Conservation (phyloP, 2,888 invertebrate genomes). For the Polyommatus iphigenia region DNA sequence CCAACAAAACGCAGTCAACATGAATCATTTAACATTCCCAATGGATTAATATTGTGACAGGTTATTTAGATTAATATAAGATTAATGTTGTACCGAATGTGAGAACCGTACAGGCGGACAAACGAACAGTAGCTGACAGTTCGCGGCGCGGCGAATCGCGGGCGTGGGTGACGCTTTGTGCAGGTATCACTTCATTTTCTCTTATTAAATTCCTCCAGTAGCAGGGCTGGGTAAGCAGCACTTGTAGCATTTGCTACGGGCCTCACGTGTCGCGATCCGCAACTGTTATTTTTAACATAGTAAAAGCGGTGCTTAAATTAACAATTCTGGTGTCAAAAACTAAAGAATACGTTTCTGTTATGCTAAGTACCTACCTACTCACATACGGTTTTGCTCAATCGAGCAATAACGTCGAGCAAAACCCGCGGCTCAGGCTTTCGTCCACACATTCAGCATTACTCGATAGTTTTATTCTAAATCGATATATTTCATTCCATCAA, state of each 20-base stretch:
- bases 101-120: conserved; percentile 42
- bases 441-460: no score
- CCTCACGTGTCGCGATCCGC: not conserved
- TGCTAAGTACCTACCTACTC: no score
- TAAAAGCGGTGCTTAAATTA: no score
- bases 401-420: no score
- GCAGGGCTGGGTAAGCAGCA: conserved; percentile 40
- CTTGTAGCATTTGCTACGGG: conserved; percentile 51
- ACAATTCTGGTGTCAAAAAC: no score
- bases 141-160: conserved; percentile 52
- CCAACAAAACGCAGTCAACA: conserved; percentile 1
- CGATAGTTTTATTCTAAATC: no score
- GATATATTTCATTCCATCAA: no score
- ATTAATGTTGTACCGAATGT: conserved; percentile 30
- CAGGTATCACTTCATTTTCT: conserved; percentile 64
- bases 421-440: no score
- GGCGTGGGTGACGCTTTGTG: conserved; percentile 62
- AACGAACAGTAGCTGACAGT: conserved; percentile 67
- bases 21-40: conserved; percentile 13
- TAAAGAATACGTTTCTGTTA: no score
- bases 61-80: conserved; percentile 31
- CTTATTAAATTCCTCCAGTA: conserved; percentile 66
- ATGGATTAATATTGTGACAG: conserved; percentile 25
- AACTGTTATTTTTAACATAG: not conserved
- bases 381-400: no score